Percentiles rank a stretch among this genome's conserved stretches.
Evolutionary conservation across 1,140 invertebrate genomes (phyloP).

Genomic region (Trissolcus basalis): DNA sequence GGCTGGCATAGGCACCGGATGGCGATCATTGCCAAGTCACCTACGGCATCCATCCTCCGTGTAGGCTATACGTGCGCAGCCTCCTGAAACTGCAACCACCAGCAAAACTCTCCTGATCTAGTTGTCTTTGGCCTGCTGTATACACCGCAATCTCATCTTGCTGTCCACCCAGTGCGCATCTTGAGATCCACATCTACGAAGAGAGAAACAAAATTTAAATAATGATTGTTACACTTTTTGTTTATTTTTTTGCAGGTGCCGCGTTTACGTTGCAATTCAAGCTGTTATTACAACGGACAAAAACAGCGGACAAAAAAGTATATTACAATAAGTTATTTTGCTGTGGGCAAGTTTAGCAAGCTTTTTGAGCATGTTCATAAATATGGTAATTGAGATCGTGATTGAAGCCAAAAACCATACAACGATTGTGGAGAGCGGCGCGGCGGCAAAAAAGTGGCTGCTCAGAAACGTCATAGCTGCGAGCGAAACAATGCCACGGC

Average conservation of each 20-base stretch:
- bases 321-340: too few species aligned
- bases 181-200: too few species aligned
- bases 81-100: constrained; percentile 66
- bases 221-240: too few species aligned
- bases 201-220: too few species aligned
- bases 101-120: constrained; percentile 20
- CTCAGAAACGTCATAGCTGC: constrained; percentile 25
- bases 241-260: too few species aligned
- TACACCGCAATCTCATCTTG: constrained; percentile 40
- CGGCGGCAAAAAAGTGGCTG: constrained; percentile 20
- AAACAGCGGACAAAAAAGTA: too few species aligned
- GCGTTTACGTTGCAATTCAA: too few species aligned
- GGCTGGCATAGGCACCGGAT: constrained; percentile 72
- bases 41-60: constrained; percentile 58
- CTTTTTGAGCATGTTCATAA: constrained; percentile 18
- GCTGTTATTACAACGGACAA: too few species aligned
- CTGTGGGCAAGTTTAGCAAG: neutral
- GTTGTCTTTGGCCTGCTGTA: constrained; percentile 13
- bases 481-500: constrained; percentile 39
- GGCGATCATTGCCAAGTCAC: constrained; percentile 75
- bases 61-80: constrained; percentile 68
- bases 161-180: constrained; percentile 28
- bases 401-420: constrained; percentile 11
- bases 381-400: constrained; percentile 23
- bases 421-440: constrained; percentile 2